Evolutionary conservation across 1,140 invertebrate species (phyloP), one percentile per base, ranked within the genome.

Genomic region (Pachypeltis micranthus): DNA sequence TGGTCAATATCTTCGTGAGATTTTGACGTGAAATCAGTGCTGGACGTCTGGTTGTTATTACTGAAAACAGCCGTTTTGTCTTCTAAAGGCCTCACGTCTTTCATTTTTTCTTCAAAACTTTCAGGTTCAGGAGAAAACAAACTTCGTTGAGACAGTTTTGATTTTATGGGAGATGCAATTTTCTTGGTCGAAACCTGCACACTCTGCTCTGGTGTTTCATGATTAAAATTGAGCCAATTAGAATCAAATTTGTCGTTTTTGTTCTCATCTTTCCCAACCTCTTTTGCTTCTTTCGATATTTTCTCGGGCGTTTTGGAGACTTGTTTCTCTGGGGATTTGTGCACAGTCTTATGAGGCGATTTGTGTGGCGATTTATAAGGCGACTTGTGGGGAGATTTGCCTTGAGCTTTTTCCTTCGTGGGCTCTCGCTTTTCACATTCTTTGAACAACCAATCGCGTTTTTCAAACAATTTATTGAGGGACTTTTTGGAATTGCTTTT

Each of bases 401-500:
- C 16, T 29, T 62, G 44, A 47, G 44, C 29, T 61, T 67, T 65
- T 26, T 62, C 57, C 47, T 63, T 61, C 19, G 61, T 51, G 47
- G 59, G 24, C 21, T 67, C 62, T 62, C 65, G 67, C 44, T 62
- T 63, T 61, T 67, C 64, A 21, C 54, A 63, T 25, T 62, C 61
- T 16, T 63, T 59, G 21, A 67, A 57, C 25, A 67, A 31, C 62
- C 64, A 67, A 59, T 67, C 67, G 44, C 66, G 57, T 44, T 69
- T 69, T 56, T 69, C 67, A 61, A 67, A 67, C 21, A 69, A 51
- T 24, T 63, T 64, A 63, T 69, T 66, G 1, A 69, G 47, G n/a
- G 66, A 69, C 57, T 67, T 67, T 39, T 67, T 67, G 19, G 66
- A 67, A 55, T 65, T 56, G 44, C 56, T 64, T 64, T 68, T 67